Evolutionary conservation across 2,797 vertebrate species (phyloP).

Genomic region (Chrosomus eos): DNA sequence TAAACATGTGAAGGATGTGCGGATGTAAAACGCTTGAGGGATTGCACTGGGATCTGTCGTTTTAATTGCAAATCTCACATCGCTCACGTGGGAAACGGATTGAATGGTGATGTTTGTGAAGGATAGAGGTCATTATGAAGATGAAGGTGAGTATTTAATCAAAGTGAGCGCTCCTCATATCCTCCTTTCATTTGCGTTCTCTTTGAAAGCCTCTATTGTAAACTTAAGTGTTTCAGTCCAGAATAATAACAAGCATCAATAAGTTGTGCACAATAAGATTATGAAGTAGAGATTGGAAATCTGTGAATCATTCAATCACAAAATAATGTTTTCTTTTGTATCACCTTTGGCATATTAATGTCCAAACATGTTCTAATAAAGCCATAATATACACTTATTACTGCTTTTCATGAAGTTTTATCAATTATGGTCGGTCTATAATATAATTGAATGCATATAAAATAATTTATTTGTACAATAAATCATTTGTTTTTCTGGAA

Average conservation of each 20-base stretch:
- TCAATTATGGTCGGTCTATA: no score
- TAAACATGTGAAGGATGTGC: background rate
- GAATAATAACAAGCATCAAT: background rate
- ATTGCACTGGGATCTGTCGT: background rate
- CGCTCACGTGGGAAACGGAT: background rate
- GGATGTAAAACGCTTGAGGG: background rate
- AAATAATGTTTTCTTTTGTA: no score
- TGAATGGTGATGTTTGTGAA: background rate
- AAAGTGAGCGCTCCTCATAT: background rate
- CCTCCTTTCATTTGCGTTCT: background rate
- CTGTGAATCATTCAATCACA: no score
- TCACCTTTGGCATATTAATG: no score
- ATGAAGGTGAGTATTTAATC: slow-evolving; percentile 1
- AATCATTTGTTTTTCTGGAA: no score
- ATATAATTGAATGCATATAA: no score
- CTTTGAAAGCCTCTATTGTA: background rate
- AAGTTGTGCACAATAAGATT: background rate
- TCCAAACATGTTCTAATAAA: no score
- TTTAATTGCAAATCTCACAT: background rate
- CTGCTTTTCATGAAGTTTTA: no score
- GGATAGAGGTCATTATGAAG: background rate
- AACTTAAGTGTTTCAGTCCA: background rate
- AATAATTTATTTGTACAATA: no score
- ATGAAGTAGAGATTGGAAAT: no score
- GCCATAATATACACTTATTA: no score